Evolutionary conservation across 2,888 invertebrate species (phyloP), one percentile per base, ranked within the genome.

Genomic region (Dicycla oo): DNA sequence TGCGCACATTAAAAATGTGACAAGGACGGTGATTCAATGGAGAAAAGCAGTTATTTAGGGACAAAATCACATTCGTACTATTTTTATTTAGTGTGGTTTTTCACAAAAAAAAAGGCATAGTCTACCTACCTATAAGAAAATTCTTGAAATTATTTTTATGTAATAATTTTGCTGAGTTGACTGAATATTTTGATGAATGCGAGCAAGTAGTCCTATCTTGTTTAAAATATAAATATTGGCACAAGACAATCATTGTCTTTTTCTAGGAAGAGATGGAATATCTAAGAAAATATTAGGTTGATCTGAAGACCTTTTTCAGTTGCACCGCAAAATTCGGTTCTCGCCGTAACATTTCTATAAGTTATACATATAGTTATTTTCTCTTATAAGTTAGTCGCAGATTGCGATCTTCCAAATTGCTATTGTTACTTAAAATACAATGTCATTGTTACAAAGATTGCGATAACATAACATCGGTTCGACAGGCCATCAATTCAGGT

Each of bases 11-110:
- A 73, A 77, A 77, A 47, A 56, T 74, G n/a, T 74, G 69, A 66
- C 79, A 82, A 82, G 80, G 80, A 68, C 73, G 45, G 7, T 60
- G n/a, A 26, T 57, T 61, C 53, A 69, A 56, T 54, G 54, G 54
- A 26, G 26, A 63, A 38, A 40, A 60, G 30, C 15, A 53, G 38
- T 20, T 34, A 34, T 13, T 0, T 15, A 34, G 34, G 3, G 34
- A 34, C 6, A 30, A 18, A 15, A 51, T 45, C 30, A n/a, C 43
- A 11, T 58, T 56, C 30, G 26, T 18, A 15, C 43, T 23, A 38
- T 61, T 34, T 47, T 62, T 15, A 23, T 3, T 47, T n/a, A n/a
- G n/a, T n/a, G n/a, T n/a, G n/a, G n/a, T n/a, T n/a, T n/a, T n/a
- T n/a, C n/a, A n/a, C n/a, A n/a, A n/a, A n/a, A n/a, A n/a, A n/a